Base-by-base conservation (phyloP, 1,140 invertebrate genomes). In the Camponotus vicinus region DNA sequence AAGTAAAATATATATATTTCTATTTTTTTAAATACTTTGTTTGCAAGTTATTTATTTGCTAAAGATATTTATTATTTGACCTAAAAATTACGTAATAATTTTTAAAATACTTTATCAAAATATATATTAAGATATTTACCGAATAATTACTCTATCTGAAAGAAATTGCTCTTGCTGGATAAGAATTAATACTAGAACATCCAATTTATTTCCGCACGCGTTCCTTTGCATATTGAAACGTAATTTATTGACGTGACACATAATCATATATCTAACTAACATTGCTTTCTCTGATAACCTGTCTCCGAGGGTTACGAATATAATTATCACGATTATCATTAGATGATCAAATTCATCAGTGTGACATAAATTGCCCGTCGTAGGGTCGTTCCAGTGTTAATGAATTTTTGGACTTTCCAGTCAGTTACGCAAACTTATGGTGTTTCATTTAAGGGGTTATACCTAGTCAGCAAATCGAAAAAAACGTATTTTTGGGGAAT, bases 171-270 rank as follows among this genome's bases (percentile, higher is more conserved):
- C 27, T 32, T 11, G 61, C 40, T 27, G 63, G n/a, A 27, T 32
- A 18, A 52, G 5, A 55, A 3, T 79, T 55, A 69, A 79, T 69
- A 55, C 8, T 69, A 79, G 77, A 80, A 80, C 64, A 42, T 69
- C 45, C 32, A 34, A 21, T 34, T 32, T 15, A 32, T 21, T 21
- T 32, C 8, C 13, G 42, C 8, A 37, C n/a, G 42, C 8, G 21
- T 80, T 55, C 6, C 15, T 80, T 80, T 40, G 13, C 64, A 40
- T 57, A 34, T 70, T 49, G 27, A 49, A 59, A 66, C 9, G 3
- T 79, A 79, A 37, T 70, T 21, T 57, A 13, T 42, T 21, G 34
- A 69, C 42, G 15, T 59, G 18, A 13, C 11, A 34, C 45, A 21
- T 79, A 52, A 52, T 55, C 42, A 15, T 49, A 21, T 11, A 27